Percentiles rank a stretch among this genome's conserved stretches.
phyloP scores from a whole-genome alignment of 1,140 invertebrate genomes.

The Tetramorium parvispinum region DNA sequence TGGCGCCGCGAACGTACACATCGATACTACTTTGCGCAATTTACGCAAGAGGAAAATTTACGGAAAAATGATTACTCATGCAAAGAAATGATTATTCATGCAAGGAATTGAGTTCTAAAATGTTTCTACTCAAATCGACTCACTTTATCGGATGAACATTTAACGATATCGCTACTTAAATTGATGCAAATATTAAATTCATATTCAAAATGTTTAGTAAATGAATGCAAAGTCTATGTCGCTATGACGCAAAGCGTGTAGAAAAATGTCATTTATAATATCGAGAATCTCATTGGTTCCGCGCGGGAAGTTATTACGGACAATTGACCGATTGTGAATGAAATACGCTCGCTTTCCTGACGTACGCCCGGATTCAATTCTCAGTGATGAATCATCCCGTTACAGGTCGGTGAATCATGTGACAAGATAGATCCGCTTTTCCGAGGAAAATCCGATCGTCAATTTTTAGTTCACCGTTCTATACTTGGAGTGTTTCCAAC shows the following conservation, averaged over 20 bases:
- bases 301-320: background rate
- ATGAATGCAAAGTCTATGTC: background rate
- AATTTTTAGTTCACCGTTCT: slow-evolving; percentile 1
- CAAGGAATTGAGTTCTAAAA: background rate
- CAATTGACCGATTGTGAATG: slow-evolving; percentile 17
- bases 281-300: background rate
- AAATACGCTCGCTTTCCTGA: background rate
- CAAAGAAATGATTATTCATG: background rate
- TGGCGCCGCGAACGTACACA: slow-evolving; percentile 24
- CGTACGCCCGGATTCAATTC: slow-evolving; percentile 4
- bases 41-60: background rate
- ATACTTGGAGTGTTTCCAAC: slow-evolving; percentile 12
- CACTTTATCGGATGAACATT: background rate
- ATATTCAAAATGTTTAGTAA: background rate
- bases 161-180: background rate
- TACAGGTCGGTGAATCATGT: slow-evolving; percentile 5
- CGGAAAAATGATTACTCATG: background rate
- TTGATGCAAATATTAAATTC: background rate
- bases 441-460: background rate
- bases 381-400: slow-evolving; percentile 22
- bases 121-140: background rate
- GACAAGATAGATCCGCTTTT: background rate
- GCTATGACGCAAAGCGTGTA: background rate
- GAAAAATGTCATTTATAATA: background rate
- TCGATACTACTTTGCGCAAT: too few species aligned